Conservation (phyloP, 2,888 invertebrate genomes). For the Heteropelma amictum region DNA sequence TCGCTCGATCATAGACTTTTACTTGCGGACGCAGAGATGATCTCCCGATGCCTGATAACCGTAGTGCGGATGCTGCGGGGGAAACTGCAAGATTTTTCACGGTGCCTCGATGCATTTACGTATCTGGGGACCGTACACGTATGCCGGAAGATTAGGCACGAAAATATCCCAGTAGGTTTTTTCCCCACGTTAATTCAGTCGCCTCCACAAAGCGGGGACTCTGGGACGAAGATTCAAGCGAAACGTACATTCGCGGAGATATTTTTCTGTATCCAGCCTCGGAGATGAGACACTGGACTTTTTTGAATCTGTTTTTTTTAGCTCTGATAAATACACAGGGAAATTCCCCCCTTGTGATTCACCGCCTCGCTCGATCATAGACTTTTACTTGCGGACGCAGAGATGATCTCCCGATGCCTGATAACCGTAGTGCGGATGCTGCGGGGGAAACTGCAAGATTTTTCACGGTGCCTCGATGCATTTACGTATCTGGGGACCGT, state of each 20-base stretch:
- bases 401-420: slow-evolving; percentile 30
- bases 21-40: neutral
- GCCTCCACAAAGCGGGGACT: too few relatives aligned
- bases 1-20: neutral
- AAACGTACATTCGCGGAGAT: too few relatives aligned
- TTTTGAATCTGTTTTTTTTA: neutral
- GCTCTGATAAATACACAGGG: neutral
- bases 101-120: slow-evolving; percentile 1
- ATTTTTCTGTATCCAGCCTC: too few relatives aligned
- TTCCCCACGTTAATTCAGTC: too few relatives aligned
- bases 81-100: slow-evolving; percentile 28
- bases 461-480: slow-evolving; percentile 17
- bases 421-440: slow-evolving; percentile 29
- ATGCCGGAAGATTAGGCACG: too few relatives aligned
- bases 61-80: slow-evolving; percentile 12
- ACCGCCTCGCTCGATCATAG: slow-evolving; percentile 5
- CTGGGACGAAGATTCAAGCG: too few relatives aligned
- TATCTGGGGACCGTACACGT: too few relatives aligned
- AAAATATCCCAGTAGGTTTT: too few relatives aligned
- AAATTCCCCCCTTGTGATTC: slow-evolving; percentile 6
- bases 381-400: neutral
- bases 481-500: too few relatives aligned
- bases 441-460: slow-evolving; percentile 25
- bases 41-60: slow-evolving; percentile 39
- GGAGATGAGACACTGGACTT: slow-evolving; percentile 7